Percentiles rank a stretch among this genome's conserved stretches.
Conservation (phyloP, 2,797 vertebrate genomes). For the Rhadinocentrus ornatus region DNA sequence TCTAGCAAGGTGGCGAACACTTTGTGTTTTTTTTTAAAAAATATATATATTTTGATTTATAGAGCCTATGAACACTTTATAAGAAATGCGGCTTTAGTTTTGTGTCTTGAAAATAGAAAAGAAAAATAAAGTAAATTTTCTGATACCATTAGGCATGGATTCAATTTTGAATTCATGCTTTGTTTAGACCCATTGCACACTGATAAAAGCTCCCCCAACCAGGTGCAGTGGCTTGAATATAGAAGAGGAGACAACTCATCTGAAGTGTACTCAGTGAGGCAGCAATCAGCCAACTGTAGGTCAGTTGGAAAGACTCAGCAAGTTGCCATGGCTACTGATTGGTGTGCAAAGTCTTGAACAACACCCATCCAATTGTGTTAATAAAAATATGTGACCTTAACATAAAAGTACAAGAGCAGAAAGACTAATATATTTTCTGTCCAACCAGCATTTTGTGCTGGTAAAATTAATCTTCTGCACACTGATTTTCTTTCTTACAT, state of each 20-base stretch:
- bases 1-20: background rate
- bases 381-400: conserved; percentile 47
- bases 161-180: background rate
- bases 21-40: background rate
- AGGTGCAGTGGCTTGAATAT: conserved; percentile 3
- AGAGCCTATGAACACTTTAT: background rate
- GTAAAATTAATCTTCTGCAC: conserved; percentile 15
- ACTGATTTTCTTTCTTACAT: background rate
- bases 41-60: background rate
- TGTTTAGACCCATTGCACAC: background rate
- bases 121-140: background rate
- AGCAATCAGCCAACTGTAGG: conserved; percentile 64
- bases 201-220: conserved; percentile 16
- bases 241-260: conserved; percentile 44
- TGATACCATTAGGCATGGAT: background rate
- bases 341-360: conserved; percentile 65
- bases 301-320: conserved; percentile 55
- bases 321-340: conserved; percentile 73
- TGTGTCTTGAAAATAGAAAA: no score
- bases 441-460: background rate
- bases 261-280: conserved; percentile 49
- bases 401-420: conserved; percentile 26
- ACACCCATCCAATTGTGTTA: conserved; percentile 51
- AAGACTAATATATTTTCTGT: conserved; percentile 22
- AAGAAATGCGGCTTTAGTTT: background rate